Percentiles rank a stretch among this genome's conserved stretches.
These are phyloP conservation scores for Strongylocentrotus purpuratus DNA, from an alignment of 35 echinoderm and acorn worm species.

Conservation along the genomic window DNA sequence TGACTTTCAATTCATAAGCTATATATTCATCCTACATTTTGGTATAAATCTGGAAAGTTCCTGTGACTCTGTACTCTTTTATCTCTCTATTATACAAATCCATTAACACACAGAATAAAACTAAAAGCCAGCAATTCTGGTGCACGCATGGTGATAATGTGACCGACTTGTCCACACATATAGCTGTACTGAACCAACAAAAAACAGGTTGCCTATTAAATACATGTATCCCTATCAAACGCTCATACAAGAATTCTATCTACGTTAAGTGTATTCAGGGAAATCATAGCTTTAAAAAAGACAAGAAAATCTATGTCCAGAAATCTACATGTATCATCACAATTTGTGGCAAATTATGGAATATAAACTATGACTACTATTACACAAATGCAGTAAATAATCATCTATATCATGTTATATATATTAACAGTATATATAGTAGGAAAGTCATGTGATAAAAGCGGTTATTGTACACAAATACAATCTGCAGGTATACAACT, in stretches of 20 bases:
- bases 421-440: slow-evolving; percentile 37
- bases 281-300: not conserved
- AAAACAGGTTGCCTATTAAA: not conserved
- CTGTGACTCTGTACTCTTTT: slow-evolving; percentile 18
- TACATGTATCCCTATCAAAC: not conserved
- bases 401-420: slow-evolving; percentile 45
- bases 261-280: not conserved
- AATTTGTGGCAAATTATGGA: slow-evolving; percentile 10
- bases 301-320: slow-evolving; percentile 10
- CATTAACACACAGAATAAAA: slow-evolving; percentile 27
- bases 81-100: slow-evolving; percentile 34
- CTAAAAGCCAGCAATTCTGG: slow-evolving; percentile 35
- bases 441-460: slow-evolving; percentile 21
- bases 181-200: not conserved
- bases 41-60: slow-evolving; percentile 41
- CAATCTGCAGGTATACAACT: not conserved
- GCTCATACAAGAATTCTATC: not conserved
- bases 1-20: slow-evolving; percentile 22
- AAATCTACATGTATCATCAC: not conserved
- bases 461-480: not conserved
- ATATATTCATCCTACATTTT: slow-evolving; percentile 38
- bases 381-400: slow-evolving; percentile 44
- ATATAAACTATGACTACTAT: slow-evolving; percentile 32
- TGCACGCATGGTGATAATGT: not conserved
- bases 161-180: not conserved